Percentiles rank a stretch among this genome's conserved stretches.
phyloP scores from a whole-genome alignment of 2,113 vertebrate species.

The Percina caprodes region DNA sequence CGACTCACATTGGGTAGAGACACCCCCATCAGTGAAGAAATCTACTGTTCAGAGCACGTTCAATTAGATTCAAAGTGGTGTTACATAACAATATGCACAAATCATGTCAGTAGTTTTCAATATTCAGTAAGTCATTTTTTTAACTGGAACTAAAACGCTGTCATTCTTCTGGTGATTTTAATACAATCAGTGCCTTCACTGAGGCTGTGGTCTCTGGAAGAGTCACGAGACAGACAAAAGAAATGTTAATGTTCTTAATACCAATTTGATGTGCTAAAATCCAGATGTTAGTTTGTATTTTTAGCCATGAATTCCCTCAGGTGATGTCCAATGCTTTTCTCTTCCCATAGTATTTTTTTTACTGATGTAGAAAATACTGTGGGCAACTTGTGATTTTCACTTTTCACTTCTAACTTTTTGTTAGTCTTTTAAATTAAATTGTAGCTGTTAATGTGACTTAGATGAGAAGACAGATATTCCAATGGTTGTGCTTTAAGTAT shows the following conservation, averaged over 20 bases:
- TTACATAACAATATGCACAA: conserved; percentile 23
- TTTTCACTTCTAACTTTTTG: too few relatives aligned
- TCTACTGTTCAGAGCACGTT: neutral
- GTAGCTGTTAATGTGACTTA: neutral
- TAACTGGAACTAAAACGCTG: conserved; percentile 25
- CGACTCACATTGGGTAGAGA: too few relatives aligned
- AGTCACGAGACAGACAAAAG: neutral
- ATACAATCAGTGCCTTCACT: conserved; percentile 48
- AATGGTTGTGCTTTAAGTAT: neutral
- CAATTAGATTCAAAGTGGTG: conserved; percentile 5
- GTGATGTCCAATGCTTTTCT: neutral
- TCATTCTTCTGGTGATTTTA: conserved; percentile 19
- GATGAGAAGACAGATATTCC: neutral
- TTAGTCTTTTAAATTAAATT: neutral
- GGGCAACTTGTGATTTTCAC: neutral
- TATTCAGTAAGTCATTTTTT: conserved; percentile 4
- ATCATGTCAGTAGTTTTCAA: conserved; percentile 61
- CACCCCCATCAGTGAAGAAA: neutral
- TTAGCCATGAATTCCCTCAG: neutral
- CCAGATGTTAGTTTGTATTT: neutral
- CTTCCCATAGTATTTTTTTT: neutral
- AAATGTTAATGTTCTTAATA: neutral
- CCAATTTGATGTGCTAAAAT: neutral
- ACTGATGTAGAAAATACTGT: neutral
- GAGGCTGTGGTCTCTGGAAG: conserved; percentile 41